A percentile compares a stretch with the other conserved stretches of the same genome.
Conservation (phyloP, 2,888 invertebrate species). For the Bruchidius siliquastri region DNA sequence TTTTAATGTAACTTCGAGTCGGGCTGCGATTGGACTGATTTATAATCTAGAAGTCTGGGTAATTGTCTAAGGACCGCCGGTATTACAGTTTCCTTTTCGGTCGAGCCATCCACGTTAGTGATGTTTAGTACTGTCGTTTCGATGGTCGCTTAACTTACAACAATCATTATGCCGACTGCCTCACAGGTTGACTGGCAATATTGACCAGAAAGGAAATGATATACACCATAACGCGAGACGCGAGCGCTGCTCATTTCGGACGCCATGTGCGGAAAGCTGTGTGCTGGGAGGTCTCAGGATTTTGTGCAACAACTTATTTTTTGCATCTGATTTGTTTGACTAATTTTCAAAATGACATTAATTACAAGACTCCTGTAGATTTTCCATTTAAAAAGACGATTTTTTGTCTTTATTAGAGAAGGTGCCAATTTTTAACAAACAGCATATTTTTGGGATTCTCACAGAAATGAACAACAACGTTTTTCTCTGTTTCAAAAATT, state of each 20-base stretch:
- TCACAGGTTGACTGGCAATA: background rate
- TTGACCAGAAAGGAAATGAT: background rate
- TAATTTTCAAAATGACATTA: too few species aligned
- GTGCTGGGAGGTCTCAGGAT: background rate
- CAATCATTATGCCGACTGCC: background rate
- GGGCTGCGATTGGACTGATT: background rate
- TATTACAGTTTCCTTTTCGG: background rate
- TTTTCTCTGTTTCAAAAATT: too few species aligned
- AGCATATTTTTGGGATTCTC: too few species aligned
- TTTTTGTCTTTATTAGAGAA: too few species aligned
- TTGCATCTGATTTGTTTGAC: too few species aligned
- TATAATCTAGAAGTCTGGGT: background rate
- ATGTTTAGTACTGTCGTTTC: background rate
- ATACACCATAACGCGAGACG: background rate
- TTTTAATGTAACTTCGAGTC: background rate
- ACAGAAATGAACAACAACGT: too few species aligned
- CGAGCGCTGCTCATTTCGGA: background rate
- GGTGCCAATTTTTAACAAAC: too few species aligned
- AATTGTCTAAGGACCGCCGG: background rate
- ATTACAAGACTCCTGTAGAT: too few species aligned
- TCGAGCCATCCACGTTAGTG: background rate
- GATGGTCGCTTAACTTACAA: background rate
- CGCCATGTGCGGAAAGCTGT: background rate
- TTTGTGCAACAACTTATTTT: too few species aligned
- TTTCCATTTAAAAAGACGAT: too few species aligned